phyloP scores from a whole-genome alignment of 2,797 vertebrate genomes.

The Bovichtus variegatus region DNA sequence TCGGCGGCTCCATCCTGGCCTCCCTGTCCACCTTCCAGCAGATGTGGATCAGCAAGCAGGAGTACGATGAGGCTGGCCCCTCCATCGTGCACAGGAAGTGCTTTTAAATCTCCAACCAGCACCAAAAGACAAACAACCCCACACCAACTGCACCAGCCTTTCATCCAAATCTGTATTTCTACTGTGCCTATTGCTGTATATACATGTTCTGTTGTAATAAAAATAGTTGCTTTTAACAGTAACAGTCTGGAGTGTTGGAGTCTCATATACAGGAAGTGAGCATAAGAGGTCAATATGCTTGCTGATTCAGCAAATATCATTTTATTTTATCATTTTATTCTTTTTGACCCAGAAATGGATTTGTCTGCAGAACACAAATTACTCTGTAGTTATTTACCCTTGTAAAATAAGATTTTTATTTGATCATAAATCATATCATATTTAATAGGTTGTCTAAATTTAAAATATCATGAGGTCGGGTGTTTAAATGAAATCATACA shows the following conservation, averaged over 20 bases:
- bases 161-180: conserved; percentile 77
- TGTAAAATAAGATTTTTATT: too few relatives aligned
- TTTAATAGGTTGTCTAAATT: too few relatives aligned
- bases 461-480: too few relatives aligned
- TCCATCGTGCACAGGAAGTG: conserved; percentile 99
- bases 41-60: conserved; percentile 99
- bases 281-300: background rate
- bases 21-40: conserved; percentile 99
- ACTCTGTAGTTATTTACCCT: background rate
- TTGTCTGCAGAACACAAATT: background rate
- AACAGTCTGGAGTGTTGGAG: conserved; percentile 28
- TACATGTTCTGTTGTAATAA: conserved; percentile 88
- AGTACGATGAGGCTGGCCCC: conserved; percentile 97
- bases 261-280: background rate
- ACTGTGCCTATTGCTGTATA: conserved; percentile 85
- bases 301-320: background rate
- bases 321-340: background rate
- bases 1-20: conserved; percentile 98
- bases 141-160: conserved; percentile 69
- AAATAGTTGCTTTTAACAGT: conserved; percentile 82
- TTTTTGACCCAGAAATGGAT: background rate
- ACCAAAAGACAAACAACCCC: conserved; percentile 32
- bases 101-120: conserved; percentile 89
- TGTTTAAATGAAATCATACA: too few relatives aligned
- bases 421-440: too few relatives aligned